Conservation (phyloP, 2,888 invertebrate genomes). For the Sarcophaga variegata region DNA sequence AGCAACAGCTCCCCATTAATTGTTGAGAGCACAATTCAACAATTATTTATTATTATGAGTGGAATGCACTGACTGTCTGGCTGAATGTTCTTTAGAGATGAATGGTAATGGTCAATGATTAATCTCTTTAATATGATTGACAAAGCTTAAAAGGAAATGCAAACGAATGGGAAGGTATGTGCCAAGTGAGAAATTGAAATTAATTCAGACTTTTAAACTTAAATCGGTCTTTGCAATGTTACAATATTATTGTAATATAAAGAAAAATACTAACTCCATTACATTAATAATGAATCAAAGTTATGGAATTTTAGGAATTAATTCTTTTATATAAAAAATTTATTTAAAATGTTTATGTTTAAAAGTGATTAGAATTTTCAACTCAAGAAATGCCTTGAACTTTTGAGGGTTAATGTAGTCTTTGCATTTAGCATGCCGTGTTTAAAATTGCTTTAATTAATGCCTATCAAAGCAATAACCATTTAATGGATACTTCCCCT, state of each 20-base stretch:
- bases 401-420: not conserved
- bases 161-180: conserved; percentile 43
- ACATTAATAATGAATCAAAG: no score
- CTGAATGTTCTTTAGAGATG: conserved; percentile 15
- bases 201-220: not conserved
- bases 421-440: conserved; percentile 8
- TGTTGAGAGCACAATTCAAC: conserved; percentile 64
- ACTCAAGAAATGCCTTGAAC: not conserved
- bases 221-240: not conserved
- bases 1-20: conserved; percentile 32
- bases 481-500: conserved; percentile 54
- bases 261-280: no score
- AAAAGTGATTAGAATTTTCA: no score
- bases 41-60: conserved; percentile 60
- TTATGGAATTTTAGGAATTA: no score
- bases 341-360: not conserved
- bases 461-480: conserved; percentile 7
- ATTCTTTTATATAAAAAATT: no score
- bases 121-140: conserved; percentile 60
- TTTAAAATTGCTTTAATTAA: conserved; percentile 37
- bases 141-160: conserved; percentile 45
- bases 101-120: conserved; percentile 54
- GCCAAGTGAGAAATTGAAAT: not conserved
- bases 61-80: conserved; percentile 45
- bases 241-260: no score